Evolutionary conservation across 1,140 invertebrate species (phyloP).

Genomic region (Pogonognathellus flavescens): DNA sequence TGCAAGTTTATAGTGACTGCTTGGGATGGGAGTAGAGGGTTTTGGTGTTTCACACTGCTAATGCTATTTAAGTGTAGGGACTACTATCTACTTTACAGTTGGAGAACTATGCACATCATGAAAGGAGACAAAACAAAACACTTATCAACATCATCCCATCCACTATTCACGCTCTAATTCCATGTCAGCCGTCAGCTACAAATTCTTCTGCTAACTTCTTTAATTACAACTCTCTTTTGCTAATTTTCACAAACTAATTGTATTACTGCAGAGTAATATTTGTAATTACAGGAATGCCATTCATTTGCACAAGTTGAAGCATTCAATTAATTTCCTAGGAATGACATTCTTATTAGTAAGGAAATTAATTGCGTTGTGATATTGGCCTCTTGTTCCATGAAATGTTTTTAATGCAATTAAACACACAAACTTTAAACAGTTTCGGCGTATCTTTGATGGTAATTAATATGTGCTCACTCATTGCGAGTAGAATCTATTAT

Average conservation of each 20-base stretch:
- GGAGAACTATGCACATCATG: neutral
- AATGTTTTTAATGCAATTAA: constrained; percentile 9
- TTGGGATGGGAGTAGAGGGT: neutral
- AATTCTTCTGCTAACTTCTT: constrained; percentile 49
- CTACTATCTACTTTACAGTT: constrained; percentile 20
- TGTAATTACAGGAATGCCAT: constrained; percentile 39
- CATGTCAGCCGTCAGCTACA: constrained; percentile 47
- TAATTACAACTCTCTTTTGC: constrained; percentile 46
- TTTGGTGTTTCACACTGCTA: too few relatives aligned
- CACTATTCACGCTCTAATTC: constrained; percentile 45
- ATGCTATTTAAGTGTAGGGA: neutral
- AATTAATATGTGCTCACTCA: neutral
- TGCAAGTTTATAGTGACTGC: too few relatives aligned
- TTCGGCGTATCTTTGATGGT: neutral
- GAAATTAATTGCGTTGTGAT: constrained; percentile 12
- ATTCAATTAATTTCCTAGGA: constrained; percentile 25
- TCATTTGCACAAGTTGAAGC: constrained; percentile 43
- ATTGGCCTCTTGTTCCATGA: constrained; percentile 9
- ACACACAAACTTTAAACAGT: neutral
- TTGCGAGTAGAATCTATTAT: too few relatives aligned
- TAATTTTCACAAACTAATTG: constrained; percentile 44
- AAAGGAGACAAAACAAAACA: constrained; percentile 43
- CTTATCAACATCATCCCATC: constrained; percentile 40
- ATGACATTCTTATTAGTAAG: constrained; percentile 2
- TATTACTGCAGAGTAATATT: constrained; percentile 31